Evolutionary conservation across 2,797 vertebrate species (phyloP).

Genomic region (Periparus ater): DNA sequence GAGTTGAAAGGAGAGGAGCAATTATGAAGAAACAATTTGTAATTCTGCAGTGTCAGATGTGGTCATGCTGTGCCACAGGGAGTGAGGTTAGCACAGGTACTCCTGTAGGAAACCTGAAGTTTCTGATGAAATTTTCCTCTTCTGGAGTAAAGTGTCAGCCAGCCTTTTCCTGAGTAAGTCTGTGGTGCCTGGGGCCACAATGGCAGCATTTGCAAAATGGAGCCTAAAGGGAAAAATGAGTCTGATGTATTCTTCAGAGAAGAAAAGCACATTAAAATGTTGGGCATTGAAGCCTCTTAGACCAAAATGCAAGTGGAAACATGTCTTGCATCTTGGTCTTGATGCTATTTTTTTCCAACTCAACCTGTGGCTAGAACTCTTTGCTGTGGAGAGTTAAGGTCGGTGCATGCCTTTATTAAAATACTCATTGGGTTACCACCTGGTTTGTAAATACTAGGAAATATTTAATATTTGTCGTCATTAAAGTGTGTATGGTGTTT

Average conservation of each 20-base stretch:
- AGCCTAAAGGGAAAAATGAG: not conserved
- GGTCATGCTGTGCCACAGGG: not conserved
- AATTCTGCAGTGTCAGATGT: not conserved
- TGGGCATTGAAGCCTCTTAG: not conserved
- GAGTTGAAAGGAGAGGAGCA: not conserved
- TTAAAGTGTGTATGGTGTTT: not conserved
- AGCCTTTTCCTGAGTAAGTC: not conserved
- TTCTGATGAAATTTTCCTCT: not conserved
- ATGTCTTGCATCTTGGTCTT: not conserved
- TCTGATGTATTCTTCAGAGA: not conserved
- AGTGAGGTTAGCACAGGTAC: not conserved
- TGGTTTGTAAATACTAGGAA: not conserved
- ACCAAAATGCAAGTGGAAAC: not conserved
- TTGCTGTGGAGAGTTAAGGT: not conserved
- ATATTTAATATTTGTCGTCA: not conserved
- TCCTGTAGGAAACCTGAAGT: not conserved
- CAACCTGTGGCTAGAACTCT: not conserved
- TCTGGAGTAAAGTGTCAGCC: not conserved
- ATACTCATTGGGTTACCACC: not conserved
- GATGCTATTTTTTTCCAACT: not conserved
- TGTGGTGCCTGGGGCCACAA: not conserved
- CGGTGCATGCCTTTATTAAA: not conserved
- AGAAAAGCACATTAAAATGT: not conserved
- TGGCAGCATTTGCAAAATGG: not conserved
- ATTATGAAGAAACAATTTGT: not conserved